A percentile compares a stretch with the other conserved stretches of the same genome.
phyloP scores from a whole-genome alignment of 2,113 vertebrate species.

The Delphinus delphis region DNA sequence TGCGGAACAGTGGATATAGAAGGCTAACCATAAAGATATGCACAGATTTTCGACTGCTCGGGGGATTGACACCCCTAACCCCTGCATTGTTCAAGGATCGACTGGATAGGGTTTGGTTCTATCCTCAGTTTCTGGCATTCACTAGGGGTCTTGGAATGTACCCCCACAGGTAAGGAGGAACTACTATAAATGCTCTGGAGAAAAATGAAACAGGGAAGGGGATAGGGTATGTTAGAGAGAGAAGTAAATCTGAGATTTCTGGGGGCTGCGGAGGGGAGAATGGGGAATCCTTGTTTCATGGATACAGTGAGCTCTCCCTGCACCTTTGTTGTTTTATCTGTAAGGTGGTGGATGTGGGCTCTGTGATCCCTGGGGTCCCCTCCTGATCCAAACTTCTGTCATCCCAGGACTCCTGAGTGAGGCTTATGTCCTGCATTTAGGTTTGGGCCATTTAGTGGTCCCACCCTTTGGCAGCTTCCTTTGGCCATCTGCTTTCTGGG shows the following conservation, averaged over 20 bases:
- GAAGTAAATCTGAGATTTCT: not conserved
- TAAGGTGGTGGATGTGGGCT: not conserved
- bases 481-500: conserved; percentile 16
- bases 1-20: not conserved
- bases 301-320: not conserved
- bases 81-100: not conserved
- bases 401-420: not conserved
- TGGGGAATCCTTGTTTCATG: not conserved
- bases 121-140: not conserved
- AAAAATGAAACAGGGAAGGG: not conserved
- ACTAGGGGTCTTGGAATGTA: not conserved
- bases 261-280: not conserved
- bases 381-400: not conserved
- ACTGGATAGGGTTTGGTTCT: not conserved
- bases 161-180: not conserved
- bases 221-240: not conserved
- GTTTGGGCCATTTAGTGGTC: not conserved
- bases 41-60: fast-evolving
- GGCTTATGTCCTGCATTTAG: not conserved
- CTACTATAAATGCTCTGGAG: not conserved
- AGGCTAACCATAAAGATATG: not conserved
- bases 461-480: not conserved
- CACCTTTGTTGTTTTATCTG: not conserved
- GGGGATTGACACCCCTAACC: not conserved
- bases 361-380: not conserved